A percentile compares a stretch with the other conserved stretches of the same genome.
Evolutionary conservation across 2,797 vertebrate species (phyloP).

Genomic region (Pangasius krempfi): DNA sequence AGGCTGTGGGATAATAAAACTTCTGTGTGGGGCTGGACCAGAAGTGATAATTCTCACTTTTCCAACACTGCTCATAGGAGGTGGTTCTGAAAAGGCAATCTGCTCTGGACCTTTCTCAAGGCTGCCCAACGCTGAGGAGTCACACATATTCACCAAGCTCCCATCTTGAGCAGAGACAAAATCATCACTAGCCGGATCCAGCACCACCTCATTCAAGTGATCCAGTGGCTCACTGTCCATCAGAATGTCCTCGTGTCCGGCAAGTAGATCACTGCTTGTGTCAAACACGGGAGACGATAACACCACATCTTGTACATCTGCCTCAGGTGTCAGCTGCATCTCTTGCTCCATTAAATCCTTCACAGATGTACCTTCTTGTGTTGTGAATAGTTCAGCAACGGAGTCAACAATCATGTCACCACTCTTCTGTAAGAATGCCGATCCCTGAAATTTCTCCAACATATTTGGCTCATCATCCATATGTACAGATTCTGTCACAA

Average conservation of each 20-base stretch:
- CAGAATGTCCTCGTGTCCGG: slow-evolving; percentile 60
- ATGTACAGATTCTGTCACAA: slow-evolving; percentile 12
- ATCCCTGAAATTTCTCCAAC: slow-evolving; percentile 20
- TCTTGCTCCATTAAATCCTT: slow-evolving; percentile 42
- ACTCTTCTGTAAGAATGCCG: neutral
- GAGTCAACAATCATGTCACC: slow-evolving; percentile 14
- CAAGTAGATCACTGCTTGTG: slow-evolving; percentile 45
- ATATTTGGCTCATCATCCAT: neutral
- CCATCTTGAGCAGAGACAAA: slow-evolving; percentile 60
- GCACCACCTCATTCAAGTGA: slow-evolving; percentile 53
- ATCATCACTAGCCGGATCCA: slow-evolving; percentile 68
- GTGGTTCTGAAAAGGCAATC: slow-evolving; percentile 55
- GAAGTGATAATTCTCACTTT: slow-evolving; percentile 60
- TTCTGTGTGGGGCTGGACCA: slow-evolving; percentile 34
- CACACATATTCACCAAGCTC: slow-evolving; percentile 37
- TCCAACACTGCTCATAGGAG: slow-evolving; percentile 7
- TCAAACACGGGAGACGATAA: slow-evolving; percentile 48
- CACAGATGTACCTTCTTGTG: slow-evolving; percentile 60
- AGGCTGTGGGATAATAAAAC: slow-evolving; percentile 53
- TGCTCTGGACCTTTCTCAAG: slow-evolving; percentile 68
- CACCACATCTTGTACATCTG: slow-evolving; percentile 31
- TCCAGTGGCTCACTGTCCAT: slow-evolving; percentile 50
- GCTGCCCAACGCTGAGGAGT: slow-evolving; percentile 57
- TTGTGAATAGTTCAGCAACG: slow-evolving; percentile 26
- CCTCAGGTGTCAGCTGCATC: slow-evolving; percentile 10